A percentile compares a stretch with the other conserved stretches of the same genome.
These are phyloP conservation scores for Martes flavigula DNA, from an alignment of 2,797 vertebrate genomes.

Conservation along the genomic window DNA sequence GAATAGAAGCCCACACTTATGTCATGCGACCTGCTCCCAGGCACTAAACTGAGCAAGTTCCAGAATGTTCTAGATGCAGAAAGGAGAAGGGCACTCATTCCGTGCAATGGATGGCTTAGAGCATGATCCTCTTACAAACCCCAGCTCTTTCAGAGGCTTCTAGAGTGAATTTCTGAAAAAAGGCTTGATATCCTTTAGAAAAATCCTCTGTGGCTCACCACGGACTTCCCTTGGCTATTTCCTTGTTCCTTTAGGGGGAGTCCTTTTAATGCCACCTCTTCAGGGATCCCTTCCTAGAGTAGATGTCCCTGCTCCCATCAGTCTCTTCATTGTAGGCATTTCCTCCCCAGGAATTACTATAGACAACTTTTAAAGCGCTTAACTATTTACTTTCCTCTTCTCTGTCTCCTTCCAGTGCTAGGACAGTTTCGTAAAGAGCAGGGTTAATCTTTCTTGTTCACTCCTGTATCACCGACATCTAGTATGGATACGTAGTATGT, in stretches of 20 bases:
- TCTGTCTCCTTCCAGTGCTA: background rate
- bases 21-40: background rate
- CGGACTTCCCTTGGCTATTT: background rate
- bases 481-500: background rate
- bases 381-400: background rate
- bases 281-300: background rate
- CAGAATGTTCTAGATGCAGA: background rate
- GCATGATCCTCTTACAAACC: background rate
- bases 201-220: background rate
- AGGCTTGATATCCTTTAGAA: background rate
- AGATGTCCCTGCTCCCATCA: background rate
- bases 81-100: no score
- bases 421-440: background rate
- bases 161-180: background rate
- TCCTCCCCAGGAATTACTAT: background rate
- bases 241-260: background rate
- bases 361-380: background rate
- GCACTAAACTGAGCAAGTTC: background rate
- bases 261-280: background rate
- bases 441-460: background rate
- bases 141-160: background rate
- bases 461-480: background rate
- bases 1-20: background rate
- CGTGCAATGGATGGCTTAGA: background rate
- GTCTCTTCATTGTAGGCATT: background rate